Percentiles rank a stretch among this genome's conserved stretches.
Evolutionary conservation across 2,113 vertebrate genomes (phyloP).

Genomic region (Platycercus adscitus): DNA sequence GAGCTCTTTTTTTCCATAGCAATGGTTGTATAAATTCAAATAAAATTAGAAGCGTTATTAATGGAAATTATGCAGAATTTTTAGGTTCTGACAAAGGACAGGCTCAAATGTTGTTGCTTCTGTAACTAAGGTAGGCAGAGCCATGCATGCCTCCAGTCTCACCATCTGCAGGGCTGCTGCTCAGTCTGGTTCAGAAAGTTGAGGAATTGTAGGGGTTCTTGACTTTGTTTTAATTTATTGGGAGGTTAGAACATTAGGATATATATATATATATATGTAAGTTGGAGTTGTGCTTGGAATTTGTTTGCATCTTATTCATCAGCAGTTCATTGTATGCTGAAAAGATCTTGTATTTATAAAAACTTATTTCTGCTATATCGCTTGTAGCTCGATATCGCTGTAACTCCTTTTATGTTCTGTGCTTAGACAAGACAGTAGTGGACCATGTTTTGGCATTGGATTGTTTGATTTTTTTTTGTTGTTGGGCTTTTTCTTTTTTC

Average conservation of each 20-base stretch:
- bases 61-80: conserved; percentile 7
- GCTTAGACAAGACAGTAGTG: background rate
- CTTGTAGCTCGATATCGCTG: background rate
- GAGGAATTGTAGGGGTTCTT: background rate
- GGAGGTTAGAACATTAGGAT: background rate
- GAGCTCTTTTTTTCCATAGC: background rate
- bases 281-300: background rate
- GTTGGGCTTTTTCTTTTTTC: background rate
- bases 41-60: conserved; percentile 30
- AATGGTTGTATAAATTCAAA: background rate
- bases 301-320: background rate
- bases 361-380: background rate
- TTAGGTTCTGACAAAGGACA: conserved; percentile 4
- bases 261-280: background rate
- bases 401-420: background rate
- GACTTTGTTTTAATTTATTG: background rate
- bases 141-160: background rate
- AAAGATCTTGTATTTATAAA: background rate
- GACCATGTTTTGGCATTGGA: background rate
- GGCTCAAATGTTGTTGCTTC: background rate
- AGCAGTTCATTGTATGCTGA: background rate
- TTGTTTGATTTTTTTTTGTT: background rate
- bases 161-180: background rate
- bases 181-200: background rate
- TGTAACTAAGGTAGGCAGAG: conserved; percentile 18